A percentile compares a stretch with the other conserved stretches of the same genome.
phyloP scores from a whole-genome alignment of 2,113 vertebrate genomes.

The Gambusia affinis region DNA sequence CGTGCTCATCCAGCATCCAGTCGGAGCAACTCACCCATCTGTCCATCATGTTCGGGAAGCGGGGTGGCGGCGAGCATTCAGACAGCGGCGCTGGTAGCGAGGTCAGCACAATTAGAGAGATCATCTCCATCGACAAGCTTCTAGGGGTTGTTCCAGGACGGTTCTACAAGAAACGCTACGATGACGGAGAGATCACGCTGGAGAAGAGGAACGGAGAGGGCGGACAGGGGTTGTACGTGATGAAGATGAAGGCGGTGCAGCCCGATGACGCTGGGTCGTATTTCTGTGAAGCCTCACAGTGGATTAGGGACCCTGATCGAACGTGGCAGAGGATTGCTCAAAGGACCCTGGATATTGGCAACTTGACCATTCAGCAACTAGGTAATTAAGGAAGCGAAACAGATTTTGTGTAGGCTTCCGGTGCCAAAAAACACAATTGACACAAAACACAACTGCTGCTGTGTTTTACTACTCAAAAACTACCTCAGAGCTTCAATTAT shows the following conservation, averaged over 20 bases:
- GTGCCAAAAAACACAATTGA: background rate
- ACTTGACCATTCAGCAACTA: conserved; percentile 82
- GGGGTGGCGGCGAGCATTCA: conserved; percentile 14
- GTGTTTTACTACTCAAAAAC: background rate
- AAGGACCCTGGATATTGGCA: conserved; percentile 85
- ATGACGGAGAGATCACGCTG: conserved; percentile 79
- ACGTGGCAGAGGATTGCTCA: conserved; percentile 86
- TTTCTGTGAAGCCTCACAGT: conserved; percentile 86
- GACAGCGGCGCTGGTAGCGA: conserved; percentile 53
- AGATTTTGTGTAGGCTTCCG: background rate
- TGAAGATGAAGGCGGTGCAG: conserved; percentile 79
- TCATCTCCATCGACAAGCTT: conserved; percentile 81
- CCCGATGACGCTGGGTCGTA: conserved; percentile 83
- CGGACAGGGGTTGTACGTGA: conserved; percentile 77
- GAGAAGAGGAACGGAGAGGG: conserved; percentile 79
- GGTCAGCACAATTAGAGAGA: conserved; percentile 76
- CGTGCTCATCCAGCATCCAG: conserved; percentile 78
- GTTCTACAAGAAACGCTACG: conserved; percentile 77
- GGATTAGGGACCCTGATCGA: conserved; percentile 86
- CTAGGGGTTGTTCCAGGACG: conserved; percentile 74
- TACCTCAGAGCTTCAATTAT: background rate
- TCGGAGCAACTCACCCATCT: conserved; percentile 87
- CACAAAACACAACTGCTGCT: conserved; percentile 1
- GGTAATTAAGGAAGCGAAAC: conserved; percentile 66
- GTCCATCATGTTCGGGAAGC: conserved; percentile 84